Base-by-base conservation (phyloP, 2,113 vertebrate species). In the Gadus chalcogrammus region DNA sequence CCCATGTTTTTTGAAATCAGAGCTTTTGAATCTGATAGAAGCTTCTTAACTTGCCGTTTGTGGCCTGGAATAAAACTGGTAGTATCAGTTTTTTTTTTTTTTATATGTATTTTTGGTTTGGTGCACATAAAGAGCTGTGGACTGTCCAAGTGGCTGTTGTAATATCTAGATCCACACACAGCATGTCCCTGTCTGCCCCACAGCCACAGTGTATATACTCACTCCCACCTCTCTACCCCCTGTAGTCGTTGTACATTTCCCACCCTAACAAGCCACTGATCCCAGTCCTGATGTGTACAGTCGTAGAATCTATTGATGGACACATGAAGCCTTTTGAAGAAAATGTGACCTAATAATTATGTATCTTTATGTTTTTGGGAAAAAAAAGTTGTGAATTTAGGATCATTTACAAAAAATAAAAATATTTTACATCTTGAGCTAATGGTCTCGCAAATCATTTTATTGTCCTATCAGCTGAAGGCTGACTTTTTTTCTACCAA, bases 211-310 rank as follows among this genome's bases (percentile, higher is more conserved):
- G 28, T 61, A 61, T 12, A 64, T 35, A 64, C 28, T 8, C 31
- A 89, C 24, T 15, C 22, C 13, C 15, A 35, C 31, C 4, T 35
- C 31, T 35, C 3, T 13, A 48, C 42, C 5, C 61, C 94, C 93
- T 91, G 88, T 91, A 92, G 93, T 91, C 90, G 93, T 93, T 93
- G 93, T 95, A 96, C 93, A 91, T 94, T 94, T 76, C 56, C 93
- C 60, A 6, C 31, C 53, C 16, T 58, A 58, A 58, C 55, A 58
- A 61, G 60, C n/a, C 15, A 65, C 35, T 20, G 15, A 16, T 94
- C 95, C 92, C 92, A 94, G 89, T 88, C 93, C 92, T 93, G 91
- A 93, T 92, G 90, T 95, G 94, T 96, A 96, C 90, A 95, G 96
- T 93, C 42, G 42, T 92, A 90, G 90, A 74, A 5, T 18, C 93